Evolutionary conservation across 2,113 vertebrate species (phyloP), one percentile per base, ranked within the genome.

Genomic region (Rhea americana): DNA sequence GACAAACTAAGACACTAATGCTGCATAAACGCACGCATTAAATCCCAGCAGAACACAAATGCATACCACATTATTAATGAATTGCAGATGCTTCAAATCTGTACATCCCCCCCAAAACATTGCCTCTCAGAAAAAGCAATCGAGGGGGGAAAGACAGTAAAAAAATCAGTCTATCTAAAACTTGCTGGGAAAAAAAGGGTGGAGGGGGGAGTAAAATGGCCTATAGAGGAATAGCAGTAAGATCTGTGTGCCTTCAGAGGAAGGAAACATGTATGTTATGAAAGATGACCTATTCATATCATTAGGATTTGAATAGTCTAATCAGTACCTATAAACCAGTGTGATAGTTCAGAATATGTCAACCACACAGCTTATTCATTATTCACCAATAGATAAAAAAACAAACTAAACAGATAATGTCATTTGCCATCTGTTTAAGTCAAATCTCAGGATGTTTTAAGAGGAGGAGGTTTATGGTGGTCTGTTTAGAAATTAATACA

Each of bases 231-330:
- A 72, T 13, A 77, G 41, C 13, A 37, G 43, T 13, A 77, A 62
- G 37, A 68, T 73, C 53, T 22, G 8, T 0, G 0, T 48, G 62
- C 11, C n/a, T 43, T 65, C n/a, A 59, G 48, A 45, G n/a, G 37
- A 87, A 68, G 26, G 80, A 77, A 73, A 81, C 11, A 10, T 4
- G 7, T 13, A 18, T 13, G 9, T 18, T 35, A 72, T 47, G 19
- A 71, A 67, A 45, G 21, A 18, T 12, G 9, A 73, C 25, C 22
- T 83, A 41, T 43, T 43, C 39, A 51, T 32, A 45, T 22, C 7
- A 61, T 24, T 32, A 17, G 41, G 43, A 43, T 66, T 65, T 79
- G 35, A 66, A 24, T 37, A 79, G 10, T 79, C 48, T 25, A 41
- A 28, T 24, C 55, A 89, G 32, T 55, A 56, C 12, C 24, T 48